Conservation (phyloP, 2,888 invertebrate species). For the Arctia plantaginis region DNA sequence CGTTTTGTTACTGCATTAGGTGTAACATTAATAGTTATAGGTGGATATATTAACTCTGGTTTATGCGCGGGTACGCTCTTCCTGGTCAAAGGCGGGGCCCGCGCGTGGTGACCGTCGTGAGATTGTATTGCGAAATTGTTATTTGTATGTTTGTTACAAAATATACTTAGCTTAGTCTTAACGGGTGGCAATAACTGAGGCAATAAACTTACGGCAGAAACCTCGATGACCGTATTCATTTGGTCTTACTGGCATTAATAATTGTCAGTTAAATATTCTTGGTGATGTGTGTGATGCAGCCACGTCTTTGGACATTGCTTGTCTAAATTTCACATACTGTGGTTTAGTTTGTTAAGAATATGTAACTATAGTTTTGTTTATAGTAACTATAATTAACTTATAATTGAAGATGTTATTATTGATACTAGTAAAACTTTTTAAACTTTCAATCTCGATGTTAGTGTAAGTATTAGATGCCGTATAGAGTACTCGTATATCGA, state of each 20-base stretch:
- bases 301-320: neutral
- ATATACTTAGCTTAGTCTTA: neutral
- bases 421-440: too few species aligned
- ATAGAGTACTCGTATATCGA: constrained; percentile 4
- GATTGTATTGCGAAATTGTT: neutral
- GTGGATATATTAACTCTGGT: constrained; percentile 27
- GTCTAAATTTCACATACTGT: neutral
- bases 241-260: neutral
- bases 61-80: constrained; percentile 18
- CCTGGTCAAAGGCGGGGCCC: neutral
- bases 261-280: neutral
- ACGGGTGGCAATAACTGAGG: neutral
- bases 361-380: too few species aligned
- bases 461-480: constrained; percentile 6
- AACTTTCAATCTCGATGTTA: neutral
- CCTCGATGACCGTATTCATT: neutral
- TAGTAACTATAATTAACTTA: too few species aligned
- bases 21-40: constrained; percentile 17
- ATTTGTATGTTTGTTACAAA: neutral
- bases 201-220: neutral
- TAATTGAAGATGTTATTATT: too few species aligned
- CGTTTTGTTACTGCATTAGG: neutral
- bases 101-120: neutral
- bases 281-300: too few species aligned
- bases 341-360: neutral